A percentile compares a stretch with the other conserved stretches of the same genome.
Conservation (phyloP, 2,888 invertebrate species). For the Octonoba sinensis region DNA sequence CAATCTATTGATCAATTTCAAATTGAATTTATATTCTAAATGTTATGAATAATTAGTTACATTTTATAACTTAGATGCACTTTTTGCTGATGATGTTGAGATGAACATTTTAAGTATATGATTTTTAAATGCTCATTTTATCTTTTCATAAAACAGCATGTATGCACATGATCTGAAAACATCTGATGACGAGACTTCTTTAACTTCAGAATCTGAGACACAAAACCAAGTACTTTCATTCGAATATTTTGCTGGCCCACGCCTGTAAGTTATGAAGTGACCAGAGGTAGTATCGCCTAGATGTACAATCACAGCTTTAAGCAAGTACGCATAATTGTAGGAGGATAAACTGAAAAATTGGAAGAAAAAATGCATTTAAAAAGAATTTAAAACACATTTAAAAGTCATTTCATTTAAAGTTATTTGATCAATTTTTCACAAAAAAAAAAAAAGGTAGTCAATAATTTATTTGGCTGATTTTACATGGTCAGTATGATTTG, state of each 20-base stretch:
- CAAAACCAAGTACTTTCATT: slow-evolving; percentile 81
- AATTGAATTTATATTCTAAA: too few relatives aligned
- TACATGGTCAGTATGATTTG: too few relatives aligned
- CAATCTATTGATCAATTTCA: too few relatives aligned
- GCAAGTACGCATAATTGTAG: slow-evolving; percentile 78
- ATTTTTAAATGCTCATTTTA: not conserved
- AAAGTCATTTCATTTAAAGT: too few relatives aligned
- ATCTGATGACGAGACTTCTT: slow-evolving; percentile 83
- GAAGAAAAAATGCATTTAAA: not conserved
- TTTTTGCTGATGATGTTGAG: too few relatives aligned
- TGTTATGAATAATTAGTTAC: too few relatives aligned
- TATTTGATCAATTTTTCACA: too few relatives aligned
- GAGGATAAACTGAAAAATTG: slow-evolving; percentile 22
- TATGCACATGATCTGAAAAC: slow-evolving; percentile 90
- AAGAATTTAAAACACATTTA: too few relatives aligned
- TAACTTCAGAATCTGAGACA: slow-evolving; percentile 87
- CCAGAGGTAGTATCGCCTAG: slow-evolving; percentile 90
- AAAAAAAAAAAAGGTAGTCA: too few relatives aligned
- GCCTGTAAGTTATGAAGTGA: slow-evolving; percentile 93
- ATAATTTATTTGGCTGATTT: too few relatives aligned
- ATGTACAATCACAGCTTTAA: slow-evolving; percentile 90
- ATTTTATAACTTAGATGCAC: too few relatives aligned
- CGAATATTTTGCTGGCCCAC: slow-evolving; percentile 72
- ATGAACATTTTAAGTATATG: too few relatives aligned
- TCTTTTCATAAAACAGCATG: slow-evolving; percentile 89